Conservation (phyloP, 2,113 vertebrate genomes). For the Nansenia antarctica region DNA sequence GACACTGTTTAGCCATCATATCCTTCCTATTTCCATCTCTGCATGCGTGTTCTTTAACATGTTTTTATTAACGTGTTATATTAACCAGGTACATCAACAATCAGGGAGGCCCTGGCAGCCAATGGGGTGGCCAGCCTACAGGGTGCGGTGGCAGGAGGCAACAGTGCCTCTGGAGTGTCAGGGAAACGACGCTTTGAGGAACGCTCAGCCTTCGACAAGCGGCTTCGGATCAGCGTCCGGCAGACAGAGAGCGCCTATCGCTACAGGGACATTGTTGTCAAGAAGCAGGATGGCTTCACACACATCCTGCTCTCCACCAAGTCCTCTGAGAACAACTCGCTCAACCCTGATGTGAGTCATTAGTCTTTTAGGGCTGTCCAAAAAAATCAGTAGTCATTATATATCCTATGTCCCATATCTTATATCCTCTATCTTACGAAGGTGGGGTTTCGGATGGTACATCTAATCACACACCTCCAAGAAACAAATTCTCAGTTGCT, state of each 20-base stretch:
- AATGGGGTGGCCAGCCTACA: conserved; percentile 81
- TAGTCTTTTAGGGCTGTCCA: background rate
- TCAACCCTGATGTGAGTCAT: conserved; percentile 89
- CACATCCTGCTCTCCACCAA: conserved; percentile 97
- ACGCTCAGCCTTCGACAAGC: conserved; percentile 89
- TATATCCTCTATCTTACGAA: no score
- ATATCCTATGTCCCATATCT: no score
- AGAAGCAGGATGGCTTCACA: conserved; percentile 96
- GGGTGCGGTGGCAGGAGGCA: conserved; percentile 75
- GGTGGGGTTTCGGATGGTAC: no score
- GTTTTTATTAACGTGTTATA: no score
- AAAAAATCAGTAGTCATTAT: background rate
- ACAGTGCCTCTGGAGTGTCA: conserved; percentile 44
- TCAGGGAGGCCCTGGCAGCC: conserved; percentile 84
- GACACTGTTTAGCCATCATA: no score
- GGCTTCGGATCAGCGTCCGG: conserved; percentile 92
- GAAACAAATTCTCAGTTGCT: no score
- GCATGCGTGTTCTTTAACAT: no score
- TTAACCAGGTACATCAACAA: conserved; percentile 77
- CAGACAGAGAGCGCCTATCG: conserved; percentile 96
- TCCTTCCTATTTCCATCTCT: background rate
- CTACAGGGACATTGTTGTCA: conserved; percentile 96
- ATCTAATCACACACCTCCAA: no score
- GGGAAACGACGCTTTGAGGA: conserved; percentile 90
- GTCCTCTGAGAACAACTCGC: conserved; percentile 94